Conservation (phyloP, 2,797 vertebrate genomes). For the Triplophysa yarkandensis region DNA sequence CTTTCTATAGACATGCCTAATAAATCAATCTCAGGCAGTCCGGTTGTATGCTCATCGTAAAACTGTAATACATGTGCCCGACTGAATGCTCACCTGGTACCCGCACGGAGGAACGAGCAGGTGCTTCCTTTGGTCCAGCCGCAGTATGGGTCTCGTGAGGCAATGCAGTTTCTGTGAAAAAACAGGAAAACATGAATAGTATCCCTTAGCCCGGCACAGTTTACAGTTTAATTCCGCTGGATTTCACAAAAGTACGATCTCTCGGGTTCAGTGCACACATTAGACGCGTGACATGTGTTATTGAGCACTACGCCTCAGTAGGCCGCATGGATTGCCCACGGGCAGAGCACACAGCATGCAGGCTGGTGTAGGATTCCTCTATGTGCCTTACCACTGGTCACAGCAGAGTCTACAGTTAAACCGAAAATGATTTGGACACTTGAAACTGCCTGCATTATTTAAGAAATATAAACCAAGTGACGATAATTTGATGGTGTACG, state of each 20-base stretch:
- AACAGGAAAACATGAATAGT: constrained; percentile 54
- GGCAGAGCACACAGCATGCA: background rate
- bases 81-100: constrained; percentile 80
- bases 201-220: constrained; percentile 29
- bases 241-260: constrained; percentile 64
- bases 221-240: constrained; percentile 51
- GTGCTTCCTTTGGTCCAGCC: constrained; percentile 90
- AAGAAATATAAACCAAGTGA: background rate
- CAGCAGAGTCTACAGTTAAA: background rate
- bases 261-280: constrained; percentile 65
- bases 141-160: constrained; percentile 93
- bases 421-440: background rate
- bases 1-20: background rate
- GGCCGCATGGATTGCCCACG: constrained; percentile 5
- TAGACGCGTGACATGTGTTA: constrained; percentile 51
- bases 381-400: constrained; percentile 3
- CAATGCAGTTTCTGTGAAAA: constrained; percentile 84
- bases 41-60: background rate
- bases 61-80: background rate
- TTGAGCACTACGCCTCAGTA: constrained; percentile 42
- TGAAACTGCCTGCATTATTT: background rate
- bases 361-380: constrained; percentile 1
- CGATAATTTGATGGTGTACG: background rate
- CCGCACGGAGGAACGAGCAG: constrained; percentile 87
- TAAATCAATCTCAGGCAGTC: background rate